These are phyloP conservation scores for Eristalinus sepulchralis DNA, from an alignment of 2,888 invertebrate species.

Conservation along the genomic window DNA sequence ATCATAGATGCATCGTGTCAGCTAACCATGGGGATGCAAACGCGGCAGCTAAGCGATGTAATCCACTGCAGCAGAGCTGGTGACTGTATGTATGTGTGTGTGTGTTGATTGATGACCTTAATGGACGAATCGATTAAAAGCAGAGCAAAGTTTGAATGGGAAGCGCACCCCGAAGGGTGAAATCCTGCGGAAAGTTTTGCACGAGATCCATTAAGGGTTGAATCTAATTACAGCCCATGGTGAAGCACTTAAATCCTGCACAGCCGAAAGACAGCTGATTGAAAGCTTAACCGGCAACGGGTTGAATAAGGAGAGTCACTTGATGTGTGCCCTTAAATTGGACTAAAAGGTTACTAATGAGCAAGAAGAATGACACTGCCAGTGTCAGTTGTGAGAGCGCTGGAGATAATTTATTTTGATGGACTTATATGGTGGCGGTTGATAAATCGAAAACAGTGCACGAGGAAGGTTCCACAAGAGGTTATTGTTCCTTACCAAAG, in stretches of 20 bases:
- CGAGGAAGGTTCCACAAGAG: too few species aligned
- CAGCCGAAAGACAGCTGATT: not conserved
- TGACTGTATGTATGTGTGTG: too few species aligned
- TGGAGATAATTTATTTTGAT: too few species aligned
- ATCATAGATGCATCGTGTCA: constrained; percentile 30
- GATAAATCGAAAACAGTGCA: too few species aligned
- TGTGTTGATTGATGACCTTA: not conserved
- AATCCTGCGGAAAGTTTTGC: not conserved
- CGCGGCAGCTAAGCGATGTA: not conserved
- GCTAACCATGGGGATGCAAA: not conserved
- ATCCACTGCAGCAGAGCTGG: not conserved
- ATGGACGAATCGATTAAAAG: not conserved
- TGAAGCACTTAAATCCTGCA: not conserved
- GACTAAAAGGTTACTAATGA: not conserved
- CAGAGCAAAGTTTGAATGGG: not conserved
- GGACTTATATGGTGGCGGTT: too few species aligned
- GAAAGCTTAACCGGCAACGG: not conserved
- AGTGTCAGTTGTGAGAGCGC: too few species aligned
- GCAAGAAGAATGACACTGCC: not conserved
- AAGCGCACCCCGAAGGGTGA: not conserved
- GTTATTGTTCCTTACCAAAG: too few species aligned
- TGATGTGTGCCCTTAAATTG: not conserved
- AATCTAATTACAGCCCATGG: not conserved
- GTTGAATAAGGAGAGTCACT: not conserved
- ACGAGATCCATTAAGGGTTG: not conserved